phyloP scores from a whole-genome alignment of 2,113 vertebrate species.

The Nannospalax galili region DNA sequence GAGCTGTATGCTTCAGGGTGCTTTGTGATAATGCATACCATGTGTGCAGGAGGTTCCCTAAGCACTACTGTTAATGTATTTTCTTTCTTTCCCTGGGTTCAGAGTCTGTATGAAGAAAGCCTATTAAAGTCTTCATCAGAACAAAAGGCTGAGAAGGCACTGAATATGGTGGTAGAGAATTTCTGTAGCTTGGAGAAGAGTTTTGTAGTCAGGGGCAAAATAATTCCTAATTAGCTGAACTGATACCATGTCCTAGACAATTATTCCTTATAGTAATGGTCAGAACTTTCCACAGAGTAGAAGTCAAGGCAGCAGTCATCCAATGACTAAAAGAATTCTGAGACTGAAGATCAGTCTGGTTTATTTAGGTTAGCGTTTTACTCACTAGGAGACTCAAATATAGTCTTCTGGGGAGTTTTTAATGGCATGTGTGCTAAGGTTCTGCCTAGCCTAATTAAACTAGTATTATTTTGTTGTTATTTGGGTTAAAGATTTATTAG shows the following conservation, averaged over 20 bases:
- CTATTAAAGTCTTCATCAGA: not conserved
- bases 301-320: not conserved
- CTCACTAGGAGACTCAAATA: not conserved
- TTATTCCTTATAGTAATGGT: not conserved
- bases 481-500: not conserved
- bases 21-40: not conserved
- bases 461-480: not conserved
- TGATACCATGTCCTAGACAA: not conserved
- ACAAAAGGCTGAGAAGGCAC: not conserved
- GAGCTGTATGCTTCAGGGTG: not conserved
- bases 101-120: not conserved
- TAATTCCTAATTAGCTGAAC: not conserved
- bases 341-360: not conserved
- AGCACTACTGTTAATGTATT: not conserved
- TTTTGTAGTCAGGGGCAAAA: constrained; percentile 17
- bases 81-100: not conserved
- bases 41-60: not conserved
- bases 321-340: not conserved
- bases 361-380: not conserved
- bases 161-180: not conserved
- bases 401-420: not conserved
- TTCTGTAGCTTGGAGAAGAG: not conserved
- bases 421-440: not conserved
- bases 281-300: not conserved
- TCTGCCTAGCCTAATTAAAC: not conserved